Percentiles rank a stretch among this genome's conserved stretches.
Conservation (phyloP, 2,888 invertebrate species). For the Lydus trimaculatus region DNA sequence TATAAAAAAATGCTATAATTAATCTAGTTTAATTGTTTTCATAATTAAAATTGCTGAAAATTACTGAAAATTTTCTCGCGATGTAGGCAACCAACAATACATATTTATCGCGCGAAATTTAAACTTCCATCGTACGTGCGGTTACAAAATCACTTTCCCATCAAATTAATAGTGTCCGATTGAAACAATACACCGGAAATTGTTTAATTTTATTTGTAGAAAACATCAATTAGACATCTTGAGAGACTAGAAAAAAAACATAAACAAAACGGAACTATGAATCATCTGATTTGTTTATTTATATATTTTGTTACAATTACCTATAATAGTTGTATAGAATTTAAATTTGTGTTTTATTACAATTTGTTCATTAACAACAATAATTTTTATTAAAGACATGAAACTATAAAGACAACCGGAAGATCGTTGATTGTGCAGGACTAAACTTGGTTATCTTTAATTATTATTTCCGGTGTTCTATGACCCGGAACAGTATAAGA, state of each 20-base stretch:
- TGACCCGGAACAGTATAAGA: conserved; percentile 31
- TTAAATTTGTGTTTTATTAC: neutral
- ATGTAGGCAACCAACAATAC: conserved; percentile 6
- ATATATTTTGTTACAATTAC: too few species aligned
- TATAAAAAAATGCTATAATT: neutral
- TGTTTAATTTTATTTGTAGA: conserved; percentile 15
- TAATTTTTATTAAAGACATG: conserved; percentile 9
- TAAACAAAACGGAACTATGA: conserved; percentile 23
- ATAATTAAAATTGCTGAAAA: neutral
- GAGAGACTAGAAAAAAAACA: too few species aligned
- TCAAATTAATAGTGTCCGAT: conserved; percentile 21
- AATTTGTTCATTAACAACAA: neutral
- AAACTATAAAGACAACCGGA: conserved; percentile 25
- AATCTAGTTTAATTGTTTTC: neutral
- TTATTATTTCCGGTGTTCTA: conserved; percentile 35
- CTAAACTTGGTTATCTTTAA: conserved; percentile 34
- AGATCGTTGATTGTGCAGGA: conserved; percentile 33
- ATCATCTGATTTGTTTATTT: conserved; percentile 17
- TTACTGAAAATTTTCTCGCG: neutral
- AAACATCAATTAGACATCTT: too few species aligned
- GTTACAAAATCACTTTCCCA: conserved; percentile 30
- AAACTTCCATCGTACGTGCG: too few species aligned
- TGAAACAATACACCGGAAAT: conserved; percentile 33
- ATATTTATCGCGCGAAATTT: neutral
- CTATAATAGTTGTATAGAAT: too few species aligned